These are phyloP conservation scores for Biston stratarius DNA, from an alignment of 2,888 invertebrate species.

Conservation along the genomic window DNA sequence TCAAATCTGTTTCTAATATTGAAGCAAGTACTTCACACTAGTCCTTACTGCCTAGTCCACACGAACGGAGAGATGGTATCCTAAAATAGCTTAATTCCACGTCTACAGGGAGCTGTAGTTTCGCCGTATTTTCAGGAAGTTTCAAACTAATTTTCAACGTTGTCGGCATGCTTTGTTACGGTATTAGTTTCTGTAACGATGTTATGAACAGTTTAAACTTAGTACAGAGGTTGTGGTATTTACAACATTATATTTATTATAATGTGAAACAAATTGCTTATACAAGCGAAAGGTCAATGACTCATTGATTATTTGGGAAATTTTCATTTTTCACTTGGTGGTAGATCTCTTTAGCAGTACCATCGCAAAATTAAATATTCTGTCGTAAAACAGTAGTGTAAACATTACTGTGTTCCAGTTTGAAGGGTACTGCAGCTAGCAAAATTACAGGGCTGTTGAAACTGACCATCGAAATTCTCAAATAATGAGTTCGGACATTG, in stretches of 20 bases:
- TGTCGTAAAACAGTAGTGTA: no score
- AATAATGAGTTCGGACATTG: no score
- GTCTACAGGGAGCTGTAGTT: neutral
- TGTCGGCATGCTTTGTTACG: slow-evolving; percentile 13
- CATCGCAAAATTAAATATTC: no score
- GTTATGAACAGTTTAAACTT: slow-evolving; percentile 13
- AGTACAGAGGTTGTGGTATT: slow-evolving; percentile 1
- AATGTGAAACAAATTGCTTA: neutral
- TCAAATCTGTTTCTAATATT: no score
- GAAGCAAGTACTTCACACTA: no score
- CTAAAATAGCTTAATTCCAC: slow-evolving; percentile 1
- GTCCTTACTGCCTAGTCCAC: neutral
- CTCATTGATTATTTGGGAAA: no score
- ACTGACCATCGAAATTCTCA: no score
- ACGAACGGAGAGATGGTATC: neutral
- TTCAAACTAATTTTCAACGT: slow-evolving; percentile 14
- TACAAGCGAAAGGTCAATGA: neutral
- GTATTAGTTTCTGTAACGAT: slow-evolving; percentile 10
- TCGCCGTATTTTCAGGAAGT: slow-evolving; percentile 21
- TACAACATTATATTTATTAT: neutral
- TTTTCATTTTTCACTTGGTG: no score
- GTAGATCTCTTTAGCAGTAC: no score
- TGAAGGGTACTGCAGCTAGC: no score
- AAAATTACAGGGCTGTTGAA: no score
- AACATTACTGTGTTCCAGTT: no score